Base-by-base conservation (phyloP, 1,140 invertebrate genomes). In the Spodoptera frugiperda region DNA sequence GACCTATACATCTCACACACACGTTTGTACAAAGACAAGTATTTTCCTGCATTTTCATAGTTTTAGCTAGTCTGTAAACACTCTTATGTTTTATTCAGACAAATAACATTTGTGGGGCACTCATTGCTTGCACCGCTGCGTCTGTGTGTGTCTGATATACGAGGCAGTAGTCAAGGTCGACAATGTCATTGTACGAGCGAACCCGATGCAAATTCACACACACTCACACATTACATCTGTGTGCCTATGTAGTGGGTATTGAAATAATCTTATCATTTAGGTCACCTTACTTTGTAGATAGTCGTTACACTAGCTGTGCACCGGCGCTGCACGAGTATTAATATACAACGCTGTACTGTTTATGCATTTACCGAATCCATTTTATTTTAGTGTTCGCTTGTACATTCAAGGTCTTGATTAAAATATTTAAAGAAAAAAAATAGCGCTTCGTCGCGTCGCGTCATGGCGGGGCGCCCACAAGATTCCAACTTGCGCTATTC, bases 201-300 rank as follows among this genome's bases (percentile, higher is more conserved):
- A 86, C 84, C 80, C 79, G 80, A 82, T 83, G 84, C 83, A 84
- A 86, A 91, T 87, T 87, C 85, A 84, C 89, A 87, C 89, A 89
- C 84, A 82, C 81, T 78, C 73, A 82, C 80, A 77, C 78, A 71
- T 19, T n/a, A 77, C 80, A 82, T 81, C 82, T 83, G 80, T 83
- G 75, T 82, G 78, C 86, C 82, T 88, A 79, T 87, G 76, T 78
- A 87, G 87, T 78, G 44, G 17, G 59, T 89, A 86, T 90, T 89
- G 86, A 90, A 91, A 85, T 91, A 91, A 92, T 94, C 90, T 94
- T 94, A 94, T 94, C 92, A 94, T 93, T 89, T 92, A 91, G 91
- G 92, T 93, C 92, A 93, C 92, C 90, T 93, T 93, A 93, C 90
- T 88, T 88, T 91, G 90, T 91, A 89, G 88, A 93, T 93, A 81